Conservation (phyloP, 2,888 invertebrate genomes). For the Rhimphoctona megacephalus region DNA sequence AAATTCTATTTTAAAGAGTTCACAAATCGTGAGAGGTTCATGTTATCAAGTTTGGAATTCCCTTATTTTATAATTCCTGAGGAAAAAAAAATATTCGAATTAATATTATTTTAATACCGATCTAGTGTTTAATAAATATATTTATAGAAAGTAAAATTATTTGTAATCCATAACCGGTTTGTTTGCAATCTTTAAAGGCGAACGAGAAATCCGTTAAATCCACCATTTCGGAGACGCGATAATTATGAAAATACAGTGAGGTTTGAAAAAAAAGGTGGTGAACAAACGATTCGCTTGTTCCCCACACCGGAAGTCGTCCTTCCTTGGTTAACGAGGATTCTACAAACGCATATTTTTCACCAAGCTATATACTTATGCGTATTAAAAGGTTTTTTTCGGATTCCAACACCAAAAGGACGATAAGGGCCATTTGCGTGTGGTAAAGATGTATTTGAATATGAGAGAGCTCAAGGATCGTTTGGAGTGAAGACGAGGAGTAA, state of each 20-base stretch:
- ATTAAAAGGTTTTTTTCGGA: slow-evolving; percentile 18
- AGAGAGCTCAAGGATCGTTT: slow-evolving; percentile 41
- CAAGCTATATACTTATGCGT: slow-evolving; percentile 9
- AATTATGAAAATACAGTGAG: slow-evolving; percentile 36
- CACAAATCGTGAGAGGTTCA: neutral
- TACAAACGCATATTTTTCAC: slow-evolving; percentile 16
- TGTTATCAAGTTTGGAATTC: neutral
- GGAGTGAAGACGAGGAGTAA: slow-evolving; percentile 28
- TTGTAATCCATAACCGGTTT: neutral
- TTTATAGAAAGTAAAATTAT: neutral
- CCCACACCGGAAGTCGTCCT: slow-evolving; percentile 58
- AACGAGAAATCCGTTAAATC: slow-evolving; percentile 9
- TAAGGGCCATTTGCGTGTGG: slow-evolving; percentile 30
- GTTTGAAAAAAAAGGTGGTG: neutral
- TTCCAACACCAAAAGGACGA: slow-evolving; percentile 29
- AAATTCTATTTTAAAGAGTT: slow-evolving; percentile 1
- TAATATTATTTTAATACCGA: neutral
- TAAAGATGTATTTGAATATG: neutral
- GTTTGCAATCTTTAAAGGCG: neutral
- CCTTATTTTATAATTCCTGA: neutral
- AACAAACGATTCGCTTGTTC: slow-evolving; percentile 52
- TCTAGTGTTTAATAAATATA: neutral
- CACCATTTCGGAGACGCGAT: neutral
- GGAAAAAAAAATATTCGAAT: neutral
- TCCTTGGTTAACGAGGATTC: slow-evolving; percentile 60